Evolutionary conservation across 2,797 vertebrate genomes (phyloP), one percentile per base, ranked within the genome.

Genomic region (Knipowitschia caucasica): DNA sequence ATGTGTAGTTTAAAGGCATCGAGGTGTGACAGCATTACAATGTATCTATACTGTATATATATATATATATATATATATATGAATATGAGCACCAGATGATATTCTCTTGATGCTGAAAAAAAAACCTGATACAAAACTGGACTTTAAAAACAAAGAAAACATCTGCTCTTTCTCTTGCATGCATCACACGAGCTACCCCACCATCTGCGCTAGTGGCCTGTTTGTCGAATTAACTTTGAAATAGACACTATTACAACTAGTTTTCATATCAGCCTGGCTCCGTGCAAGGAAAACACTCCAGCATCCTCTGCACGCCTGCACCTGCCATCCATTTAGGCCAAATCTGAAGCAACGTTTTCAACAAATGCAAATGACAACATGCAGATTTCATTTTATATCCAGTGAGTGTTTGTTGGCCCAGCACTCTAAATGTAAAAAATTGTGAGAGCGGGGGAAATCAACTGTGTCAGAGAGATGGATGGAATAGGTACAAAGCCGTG

Each of bases 401-500:
- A 68, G 68, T 43, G 25, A 67, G 45, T 56, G 39, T 55, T 68
- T 75, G 38, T 40, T 46, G 42, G 50, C 45, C 45, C 59, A 53
- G 46, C 60, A 54, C 43, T 75, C 39, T 60, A 60, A 77, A 69
- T 75, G 63, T 64, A 49, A 69, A 71, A 75, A 78, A 64, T n/a
- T 40, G 40, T 53, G 61, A 23, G 46, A 62, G 50, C 53, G 20
- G 56, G n/a, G 57, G 50, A 73, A 75, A 77, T 74, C 62, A 68
- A 56, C 49, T 64, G 53, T 64, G 67, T 80, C 68, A 59, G 61
- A 71, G 60, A 74, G 73, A 78, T 68, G 66, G 76, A 80, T 72
- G 65, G 62, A 74, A 83, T 73, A 73, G 61, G 71, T 77, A 71
- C 64, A 85, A 78, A 83, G 81, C 77, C 63, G 21, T 53, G 61